Percentiles rank a stretch among this genome's conserved stretches.
Conservation (phyloP, 2,113 vertebrate genomes). For the Spea bombifrons region DNA sequence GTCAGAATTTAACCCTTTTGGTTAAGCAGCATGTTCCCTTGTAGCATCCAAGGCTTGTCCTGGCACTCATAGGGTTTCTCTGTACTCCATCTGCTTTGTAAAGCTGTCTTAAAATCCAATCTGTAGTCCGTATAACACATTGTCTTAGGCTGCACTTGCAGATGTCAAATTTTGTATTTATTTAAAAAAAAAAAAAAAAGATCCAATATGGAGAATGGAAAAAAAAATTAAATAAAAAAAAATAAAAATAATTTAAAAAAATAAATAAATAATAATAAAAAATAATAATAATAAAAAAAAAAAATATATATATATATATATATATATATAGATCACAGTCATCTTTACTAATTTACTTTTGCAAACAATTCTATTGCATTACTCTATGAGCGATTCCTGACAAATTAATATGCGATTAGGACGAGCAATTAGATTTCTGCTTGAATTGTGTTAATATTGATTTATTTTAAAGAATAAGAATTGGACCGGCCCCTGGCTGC, state of each 20-base stretch:
- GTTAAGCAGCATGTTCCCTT: neutral
- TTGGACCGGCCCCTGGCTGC: too few relatives aligned
- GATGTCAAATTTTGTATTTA: slow-evolving; percentile 46
- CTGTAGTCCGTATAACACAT: slow-evolving; percentile 19
- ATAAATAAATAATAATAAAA: neutral
- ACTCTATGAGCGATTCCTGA: too few relatives aligned
- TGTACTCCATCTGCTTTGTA: slow-evolving; percentile 4
- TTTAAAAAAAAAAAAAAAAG: slow-evolving; percentile 23
- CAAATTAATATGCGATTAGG: too few relatives aligned
- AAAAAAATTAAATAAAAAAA: neutral
- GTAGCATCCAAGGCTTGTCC: neutral
- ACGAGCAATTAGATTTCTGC: too few relatives aligned
- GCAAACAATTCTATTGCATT: too few relatives aligned
- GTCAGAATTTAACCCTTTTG: neutral
- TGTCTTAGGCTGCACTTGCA: slow-evolving; percentile 19
- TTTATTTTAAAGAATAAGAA: too few relatives aligned
- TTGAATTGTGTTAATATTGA: too few relatives aligned
- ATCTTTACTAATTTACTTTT: too few relatives aligned
- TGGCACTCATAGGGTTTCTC: neutral
- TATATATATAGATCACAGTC: too few relatives aligned
- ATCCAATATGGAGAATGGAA: neutral
- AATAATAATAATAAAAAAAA: too few relatives aligned
- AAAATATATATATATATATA: too few relatives aligned
- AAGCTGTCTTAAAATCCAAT: slow-evolving; percentile 22
- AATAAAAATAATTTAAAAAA: neutral